phyloP scores from a whole-genome alignment of 2,888 invertebrate genomes.

The Cantharis lateralis region DNA sequence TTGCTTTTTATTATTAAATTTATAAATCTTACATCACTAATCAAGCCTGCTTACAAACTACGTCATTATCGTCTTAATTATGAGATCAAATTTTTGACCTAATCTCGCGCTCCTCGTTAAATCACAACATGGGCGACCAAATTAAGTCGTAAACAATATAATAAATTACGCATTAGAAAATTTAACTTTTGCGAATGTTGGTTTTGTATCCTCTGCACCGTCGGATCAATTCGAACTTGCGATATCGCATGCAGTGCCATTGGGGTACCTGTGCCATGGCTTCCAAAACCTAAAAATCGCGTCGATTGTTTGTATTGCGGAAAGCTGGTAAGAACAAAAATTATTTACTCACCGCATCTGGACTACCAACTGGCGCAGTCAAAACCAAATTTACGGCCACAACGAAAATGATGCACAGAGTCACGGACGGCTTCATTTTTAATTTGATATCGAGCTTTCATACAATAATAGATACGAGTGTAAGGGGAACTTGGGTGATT shows the following conservation, averaged over 20 bases:
- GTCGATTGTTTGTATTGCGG: background rate
- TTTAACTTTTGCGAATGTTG: conserved; percentile 43
- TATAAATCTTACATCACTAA: background rate
- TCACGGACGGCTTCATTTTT: conserved; percentile 23
- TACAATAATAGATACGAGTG: conserved; percentile 2
- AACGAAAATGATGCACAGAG: conserved; percentile 14
- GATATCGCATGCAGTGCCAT: conserved; percentile 83
- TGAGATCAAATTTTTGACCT: background rate
- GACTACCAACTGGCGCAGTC: conserved; percentile 34
- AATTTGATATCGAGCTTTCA: background rate
- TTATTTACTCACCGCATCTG: conserved; percentile 35
- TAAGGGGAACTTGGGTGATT: conserved; percentile 20
- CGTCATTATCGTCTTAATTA: background rate
- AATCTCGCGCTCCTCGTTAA: background rate
- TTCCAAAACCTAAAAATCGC: conserved; percentile 64
- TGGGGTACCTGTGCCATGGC: conserved; percentile 80
- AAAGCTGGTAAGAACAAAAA: too few species aligned
- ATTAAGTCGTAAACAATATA: background rate
- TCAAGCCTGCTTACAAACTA: background rate
- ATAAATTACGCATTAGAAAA: background rate
- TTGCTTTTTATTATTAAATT: background rate
- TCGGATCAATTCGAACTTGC: conserved; percentile 77
- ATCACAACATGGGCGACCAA: background rate
- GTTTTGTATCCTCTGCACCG: conserved; percentile 77
- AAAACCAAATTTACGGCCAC: conserved; percentile 9